Evolutionary conservation across 2,113 vertebrate species (phyloP), one percentile per base, ranked within the genome.

Genomic region (Callopanchax toddi): DNA sequence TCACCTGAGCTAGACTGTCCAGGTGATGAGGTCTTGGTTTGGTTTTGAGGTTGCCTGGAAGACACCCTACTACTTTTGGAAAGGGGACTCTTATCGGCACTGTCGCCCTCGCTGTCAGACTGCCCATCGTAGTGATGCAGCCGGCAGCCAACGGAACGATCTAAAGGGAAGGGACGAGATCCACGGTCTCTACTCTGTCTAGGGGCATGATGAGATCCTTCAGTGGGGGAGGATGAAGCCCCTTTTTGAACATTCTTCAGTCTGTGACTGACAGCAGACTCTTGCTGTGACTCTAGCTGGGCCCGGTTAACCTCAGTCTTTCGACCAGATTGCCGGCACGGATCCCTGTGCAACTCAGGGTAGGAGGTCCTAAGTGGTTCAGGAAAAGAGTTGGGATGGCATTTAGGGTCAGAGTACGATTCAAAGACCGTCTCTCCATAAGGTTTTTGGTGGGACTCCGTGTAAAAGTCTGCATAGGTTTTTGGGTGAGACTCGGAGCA

Each of bases 81-180:
- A 65, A 94, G 91, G 78, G 95, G 94, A 75, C 93, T 95, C 56
- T 94, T 93, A 67, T 94, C 92, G 36, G 91, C 92, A 60, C 92
- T 92, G 71, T 94, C 93, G 1, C 91, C 94, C 78, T 99, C 96
- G 2, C 94, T 94, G 0, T 96, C 97, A 0, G 97, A 99, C 29
- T 96, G 92, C 11, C 95, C 96, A 11, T 98, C 94, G 0, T 99
- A 99, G 77, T 97, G 95, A 82, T 93, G 92, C 36, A 93, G 74
- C 21, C 92, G 76, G 68, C 87, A 91, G 70, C 92, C 91, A 0
- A 93, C 87, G 0, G 85, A 91, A 58, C 75, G 78, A 40, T 70
- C 71, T 7, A 55, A 60, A 43, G 84, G 78, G 32, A 71, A 29
- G 26, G 49, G 83, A n/a, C 56, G 77, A 0, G 62, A 51, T 1